These are phyloP conservation scores for Euphonia xanthogaster DNA, from an alignment of 2,797 vertebrate genomes.

Conservation along the genomic window DNA sequence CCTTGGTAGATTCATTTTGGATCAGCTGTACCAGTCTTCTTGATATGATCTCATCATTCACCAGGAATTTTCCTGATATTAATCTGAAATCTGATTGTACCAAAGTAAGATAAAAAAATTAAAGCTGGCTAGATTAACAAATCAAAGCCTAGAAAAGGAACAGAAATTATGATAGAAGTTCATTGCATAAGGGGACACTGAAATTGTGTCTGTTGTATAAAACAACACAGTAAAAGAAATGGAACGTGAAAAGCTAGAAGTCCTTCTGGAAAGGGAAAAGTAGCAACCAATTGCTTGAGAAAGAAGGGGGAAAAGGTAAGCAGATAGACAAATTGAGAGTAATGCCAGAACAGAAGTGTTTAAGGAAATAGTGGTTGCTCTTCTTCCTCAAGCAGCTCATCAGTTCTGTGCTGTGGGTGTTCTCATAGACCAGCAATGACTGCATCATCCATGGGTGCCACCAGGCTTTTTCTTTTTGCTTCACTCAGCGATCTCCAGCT, in stretches of 20 bases:
- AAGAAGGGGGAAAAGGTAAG: not conserved
- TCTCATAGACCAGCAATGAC: not conserved
- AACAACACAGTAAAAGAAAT: not conserved
- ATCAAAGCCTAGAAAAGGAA: not conserved
- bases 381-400: not conserved
- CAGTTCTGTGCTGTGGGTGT: not conserved
- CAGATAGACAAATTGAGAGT: not conserved
- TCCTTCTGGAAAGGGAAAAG: not conserved
- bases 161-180: not conserved
- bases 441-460: accelerated
- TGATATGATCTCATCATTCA: not conserved
- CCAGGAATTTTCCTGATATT: not conserved
- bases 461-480: not conserved
- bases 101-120: not conserved
- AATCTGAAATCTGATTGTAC: not conserved
- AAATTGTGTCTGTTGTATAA: not conserved
- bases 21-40: not conserved
- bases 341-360: not conserved
- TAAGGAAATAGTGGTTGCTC: not conserved
- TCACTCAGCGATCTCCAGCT: not conserved
- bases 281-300: not conserved
- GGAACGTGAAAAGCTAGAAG: not conserved
- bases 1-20: not conserved
- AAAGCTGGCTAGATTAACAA: not conserved
- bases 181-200: not conserved